phyloP scores from a whole-genome alignment of 53 echinoderm and acorn worm species.

The Temnopleurus reevesii region DNA sequence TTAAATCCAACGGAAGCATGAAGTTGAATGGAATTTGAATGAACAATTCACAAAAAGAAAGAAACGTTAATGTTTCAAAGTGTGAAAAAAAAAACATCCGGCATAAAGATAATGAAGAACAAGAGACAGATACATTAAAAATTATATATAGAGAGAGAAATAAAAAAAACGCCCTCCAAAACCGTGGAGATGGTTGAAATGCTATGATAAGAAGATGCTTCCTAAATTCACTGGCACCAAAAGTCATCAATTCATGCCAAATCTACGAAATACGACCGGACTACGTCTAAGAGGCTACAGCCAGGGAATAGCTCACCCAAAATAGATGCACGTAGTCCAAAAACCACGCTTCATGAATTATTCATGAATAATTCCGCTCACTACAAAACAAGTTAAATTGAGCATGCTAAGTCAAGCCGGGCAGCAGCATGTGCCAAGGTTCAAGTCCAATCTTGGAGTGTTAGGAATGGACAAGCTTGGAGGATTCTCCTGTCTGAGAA shows the following conservation, averaged over 20 bases:
- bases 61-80: not conserved
- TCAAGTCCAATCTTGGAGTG: not conserved
- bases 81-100: not conserved
- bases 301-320: not conserved
- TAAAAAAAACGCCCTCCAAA: not conserved
- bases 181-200: not conserved
- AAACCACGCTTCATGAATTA: conserved; percentile 20
- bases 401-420: not conserved
- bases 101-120: not conserved
- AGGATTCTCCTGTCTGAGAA: too few species aligned
- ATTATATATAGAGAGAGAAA: not conserved
- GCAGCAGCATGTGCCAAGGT: not conserved
- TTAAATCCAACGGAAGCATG: too few species aligned
- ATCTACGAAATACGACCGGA: not conserved
- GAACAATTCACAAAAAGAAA: too few species aligned
- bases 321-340: conserved; percentile 8
- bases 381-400: conserved; percentile 20
- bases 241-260: conserved; percentile 19
- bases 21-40: too few species aligned
- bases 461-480: too few species aligned
- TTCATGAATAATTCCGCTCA: conserved; percentile 17
- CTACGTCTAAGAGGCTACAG: not conserved
- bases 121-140: not conserved
- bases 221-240: not conserved
- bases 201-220: not conserved